Conservation (phyloP, 2,888 invertebrate species). For the Stratiomys singularior region DNA sequence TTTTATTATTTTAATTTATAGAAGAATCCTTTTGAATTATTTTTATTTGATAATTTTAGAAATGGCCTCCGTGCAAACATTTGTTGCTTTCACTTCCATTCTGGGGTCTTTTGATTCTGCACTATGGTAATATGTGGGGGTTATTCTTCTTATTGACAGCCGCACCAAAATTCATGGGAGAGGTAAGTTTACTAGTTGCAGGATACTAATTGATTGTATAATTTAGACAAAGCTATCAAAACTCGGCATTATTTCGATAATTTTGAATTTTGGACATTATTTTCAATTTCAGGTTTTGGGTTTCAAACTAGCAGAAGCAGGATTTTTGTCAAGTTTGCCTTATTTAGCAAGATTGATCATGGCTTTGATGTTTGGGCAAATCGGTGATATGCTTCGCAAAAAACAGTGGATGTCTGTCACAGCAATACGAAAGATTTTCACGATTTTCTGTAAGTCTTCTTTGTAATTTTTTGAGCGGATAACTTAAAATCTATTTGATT, state of each 20-base stretch:
- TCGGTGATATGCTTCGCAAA: constrained; percentile 73
- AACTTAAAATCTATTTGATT: background rate
- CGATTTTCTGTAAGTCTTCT: constrained; percentile 70
- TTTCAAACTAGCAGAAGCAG: constrained; percentile 77
- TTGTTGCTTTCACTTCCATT: constrained; percentile 76
- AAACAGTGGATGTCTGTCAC: constrained; percentile 67
- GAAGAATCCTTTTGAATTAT: constrained; percentile 44
- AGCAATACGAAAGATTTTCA: constrained; percentile 74
- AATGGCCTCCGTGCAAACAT: constrained; percentile 73
- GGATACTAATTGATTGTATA: no score
- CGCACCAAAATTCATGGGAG: constrained; percentile 79
- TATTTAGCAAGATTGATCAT: constrained; percentile 75
- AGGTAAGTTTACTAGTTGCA: constrained; percentile 60
- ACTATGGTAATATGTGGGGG: constrained; percentile 82
- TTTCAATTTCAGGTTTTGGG: constrained; percentile 69
- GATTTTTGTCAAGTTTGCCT: constrained; percentile 76
- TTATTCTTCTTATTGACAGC: constrained; percentile 80
- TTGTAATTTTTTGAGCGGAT: background rate
- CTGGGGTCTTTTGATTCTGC: constrained; percentile 73
- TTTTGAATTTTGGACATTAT: no score
- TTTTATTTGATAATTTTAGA: constrained; percentile 65
- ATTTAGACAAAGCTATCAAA: no score
- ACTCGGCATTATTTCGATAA: no score
- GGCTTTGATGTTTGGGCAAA: constrained; percentile 76
- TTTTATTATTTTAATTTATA: constrained; percentile 1